A percentile compares a stretch with the other conserved stretches of the same genome.
phyloP scores from a whole-genome alignment of 2,113 vertebrate genomes.

The Grantiella picta region DNA sequence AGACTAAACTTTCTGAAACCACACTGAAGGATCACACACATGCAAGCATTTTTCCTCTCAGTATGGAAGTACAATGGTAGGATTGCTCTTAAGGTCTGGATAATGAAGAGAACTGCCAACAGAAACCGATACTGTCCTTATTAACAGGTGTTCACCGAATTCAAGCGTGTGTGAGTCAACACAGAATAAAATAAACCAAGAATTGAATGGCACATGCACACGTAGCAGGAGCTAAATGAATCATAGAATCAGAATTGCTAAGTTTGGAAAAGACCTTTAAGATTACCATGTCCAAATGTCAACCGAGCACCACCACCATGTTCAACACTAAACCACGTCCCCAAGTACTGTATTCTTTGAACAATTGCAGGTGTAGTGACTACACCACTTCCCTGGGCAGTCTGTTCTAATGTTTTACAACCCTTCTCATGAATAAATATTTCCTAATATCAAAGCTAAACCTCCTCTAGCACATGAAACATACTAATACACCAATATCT shows the following conservation, averaged over 20 bases:
- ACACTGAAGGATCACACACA: neutral
- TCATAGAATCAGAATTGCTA: neutral
- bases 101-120: neutral
- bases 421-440: neutral
- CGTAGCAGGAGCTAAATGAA: neutral
- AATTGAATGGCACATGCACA: neutral
- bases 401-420: neutral
- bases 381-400: neutral
- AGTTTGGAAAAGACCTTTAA: neutral
- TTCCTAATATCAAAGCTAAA: neutral
- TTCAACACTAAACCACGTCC: neutral
- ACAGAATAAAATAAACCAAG: neutral
- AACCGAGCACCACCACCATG: neutral
- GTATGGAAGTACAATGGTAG: neutral
- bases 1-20: neutral
- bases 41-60: neutral
- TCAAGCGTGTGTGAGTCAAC: neutral
- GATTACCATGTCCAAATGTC: rapidly evolving
- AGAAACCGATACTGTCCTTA: neutral
- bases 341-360: neutral
- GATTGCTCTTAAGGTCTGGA: neutral
- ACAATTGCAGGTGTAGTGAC: neutral
- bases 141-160: neutral
- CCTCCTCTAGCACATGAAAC: neutral
- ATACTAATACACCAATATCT: neutral